Percentiles rank a stretch among this genome's conserved stretches.
phyloP scores from a whole-genome alignment of 2,888 invertebrate genomes.

The Pollenia labialis region DNA sequence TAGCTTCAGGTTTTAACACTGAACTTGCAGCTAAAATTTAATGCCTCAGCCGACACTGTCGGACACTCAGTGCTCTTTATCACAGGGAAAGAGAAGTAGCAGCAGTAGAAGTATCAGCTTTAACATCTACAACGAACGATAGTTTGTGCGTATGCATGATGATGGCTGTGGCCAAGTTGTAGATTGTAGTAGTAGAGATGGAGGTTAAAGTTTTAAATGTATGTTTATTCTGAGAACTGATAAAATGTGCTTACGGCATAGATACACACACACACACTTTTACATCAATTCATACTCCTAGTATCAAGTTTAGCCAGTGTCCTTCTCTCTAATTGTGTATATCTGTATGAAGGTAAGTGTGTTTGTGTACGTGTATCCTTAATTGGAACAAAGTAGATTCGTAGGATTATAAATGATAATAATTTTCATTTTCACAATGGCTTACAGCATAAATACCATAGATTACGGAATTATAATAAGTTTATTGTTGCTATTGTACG shows the following conservation, averaged over 20 bases:
- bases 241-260: constrained; percentile 2
- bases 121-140: not conserved
- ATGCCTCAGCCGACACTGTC: constrained; percentile 9
- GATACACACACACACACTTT: not conserved
- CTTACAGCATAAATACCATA: constrained; percentile 70
- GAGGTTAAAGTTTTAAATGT: constrained; percentile 15
- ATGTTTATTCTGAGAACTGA: constrained; percentile 14
- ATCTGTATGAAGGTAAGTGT: constrained; percentile 1
- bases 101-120: too few species aligned
- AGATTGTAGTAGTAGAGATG: not conserved
- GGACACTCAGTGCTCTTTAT: not conserved
- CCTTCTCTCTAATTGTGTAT: constrained; percentile 30
- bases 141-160: not conserved
- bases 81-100: too few species aligned
- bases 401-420: constrained; percentile 74
- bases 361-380: constrained; percentile 61
- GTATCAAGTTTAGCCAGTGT: constrained; percentile 43
- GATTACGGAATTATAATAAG: constrained; percentile 73
- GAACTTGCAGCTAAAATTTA: constrained; percentile 55
- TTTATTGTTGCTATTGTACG: constrained; percentile 44
- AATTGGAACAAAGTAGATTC: constrained; percentile 74
- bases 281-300: not conserved
- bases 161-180: not conserved
- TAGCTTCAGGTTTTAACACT: constrained; percentile 62
- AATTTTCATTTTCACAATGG: constrained; percentile 73